phyloP scores from a whole-genome alignment of 1,140 invertebrate species.

The Pinna nobilis region DNA sequence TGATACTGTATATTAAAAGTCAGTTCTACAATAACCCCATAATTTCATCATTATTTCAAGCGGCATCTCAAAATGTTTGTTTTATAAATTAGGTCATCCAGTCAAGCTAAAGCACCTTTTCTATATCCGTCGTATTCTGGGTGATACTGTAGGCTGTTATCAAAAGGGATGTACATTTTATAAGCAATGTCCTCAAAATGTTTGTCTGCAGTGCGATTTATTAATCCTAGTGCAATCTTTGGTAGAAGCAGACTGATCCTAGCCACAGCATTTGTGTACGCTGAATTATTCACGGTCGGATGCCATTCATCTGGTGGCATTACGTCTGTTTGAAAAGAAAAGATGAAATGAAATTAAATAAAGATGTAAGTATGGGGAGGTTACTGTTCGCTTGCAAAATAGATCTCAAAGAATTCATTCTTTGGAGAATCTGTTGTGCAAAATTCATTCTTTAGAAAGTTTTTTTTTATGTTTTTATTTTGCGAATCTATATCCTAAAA shows the following conservation, averaged over 20 bases:
- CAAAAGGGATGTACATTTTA: slow-evolving; percentile 65
- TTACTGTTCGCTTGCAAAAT: too few relatives aligned
- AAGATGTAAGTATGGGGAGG: too few relatives aligned
- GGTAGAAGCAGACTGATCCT: slow-evolving; percentile 55
- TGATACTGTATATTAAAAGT: neutral
- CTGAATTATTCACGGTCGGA: slow-evolving; percentile 71
- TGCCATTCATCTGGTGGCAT: slow-evolving; percentile 77
- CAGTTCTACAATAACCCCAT: neutral
- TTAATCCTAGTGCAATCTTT: slow-evolving; percentile 22
- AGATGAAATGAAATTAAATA: too few relatives aligned
- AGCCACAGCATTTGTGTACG: slow-evolving; percentile 74
- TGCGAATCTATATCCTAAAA: too few relatives aligned
- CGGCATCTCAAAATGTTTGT: neutral
- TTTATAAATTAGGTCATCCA: neutral
- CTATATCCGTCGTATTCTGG: slow-evolving; percentile 70
- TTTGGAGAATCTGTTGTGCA: too few relatives aligned
- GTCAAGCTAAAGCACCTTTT: slow-evolving; percentile 3
- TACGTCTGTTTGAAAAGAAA: slow-evolving; percentile 65
- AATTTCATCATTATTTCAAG: neutral
- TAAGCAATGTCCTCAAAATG: slow-evolving; percentile 52
- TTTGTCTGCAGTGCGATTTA: slow-evolving; percentile 10
- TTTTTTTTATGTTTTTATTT: too few relatives aligned
- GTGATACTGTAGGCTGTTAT: slow-evolving; percentile 57
- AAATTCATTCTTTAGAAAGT: too few relatives aligned
- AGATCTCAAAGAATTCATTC: too few relatives aligned